Base-by-base conservation (phyloP, 1,140 invertebrate species). In the Caenorhabditis briggsae region DNA sequence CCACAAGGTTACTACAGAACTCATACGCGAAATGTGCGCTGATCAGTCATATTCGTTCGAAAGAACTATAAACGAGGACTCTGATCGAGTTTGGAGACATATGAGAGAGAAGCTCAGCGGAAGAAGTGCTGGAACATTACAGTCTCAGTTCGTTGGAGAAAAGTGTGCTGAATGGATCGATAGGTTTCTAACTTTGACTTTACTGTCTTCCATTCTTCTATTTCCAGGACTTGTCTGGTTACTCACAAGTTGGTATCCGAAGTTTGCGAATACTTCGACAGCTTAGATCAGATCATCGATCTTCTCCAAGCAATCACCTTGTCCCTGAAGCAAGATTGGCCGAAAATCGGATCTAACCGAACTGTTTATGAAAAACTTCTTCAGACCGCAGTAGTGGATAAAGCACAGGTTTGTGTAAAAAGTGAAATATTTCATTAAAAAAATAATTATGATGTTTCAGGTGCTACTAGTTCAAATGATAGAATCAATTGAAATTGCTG, bases 81-180 rank as follows among this genome's bases (percentile, higher is more conserved):
- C 78, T 33, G 86, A 87, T 43, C 14, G 46, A 25, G 59, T 87
- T 50, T 87, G 65, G 46, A 87, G 86, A 61, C 18, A 53, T 16
- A 59, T 74, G 50, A 78, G 83, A 55, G 86, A 84, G 16, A 84
- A 78, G 53, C n/a, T 78, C 33, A 78, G 70, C 50, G 82, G 82
- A 83, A 87, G 83, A 74, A 23, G 50, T 41, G 59, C 48, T 20
- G 50, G 64, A 48, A 74, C 50, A 48, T 11, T 55, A 11, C 43
- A 43, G 6, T 78, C 70, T 6, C 70, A 78, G 3, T 14, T 50
- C 11, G 70, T 78, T 9, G 46, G n/a, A 9, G 86, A 87, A 41
- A 87, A 82, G 20, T 87, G 86, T 46, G 55, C 64, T 14, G 55
- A 9, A 1, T 87, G 86, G 86, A 83, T 87, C 33, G 86, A 87